These are phyloP conservation scores for Epinotia demarniana DNA, from an alignment of 2,888 invertebrate genomes.

Conservation along the genomic window DNA sequence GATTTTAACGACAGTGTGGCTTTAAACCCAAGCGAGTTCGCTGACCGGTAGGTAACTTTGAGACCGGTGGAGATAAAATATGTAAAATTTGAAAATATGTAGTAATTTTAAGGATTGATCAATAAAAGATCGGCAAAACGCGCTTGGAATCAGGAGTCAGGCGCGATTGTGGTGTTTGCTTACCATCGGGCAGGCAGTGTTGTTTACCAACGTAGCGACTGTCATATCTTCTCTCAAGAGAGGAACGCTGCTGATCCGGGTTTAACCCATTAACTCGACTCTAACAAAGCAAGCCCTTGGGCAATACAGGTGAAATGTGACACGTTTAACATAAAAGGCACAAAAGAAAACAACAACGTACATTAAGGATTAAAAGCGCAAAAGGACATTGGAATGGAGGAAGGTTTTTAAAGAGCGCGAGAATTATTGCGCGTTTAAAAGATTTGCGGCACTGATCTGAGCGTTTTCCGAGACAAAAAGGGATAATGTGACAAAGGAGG, in stretches of 20 bases:
- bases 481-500: conserved; percentile 34
- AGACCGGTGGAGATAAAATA: too few species aligned
- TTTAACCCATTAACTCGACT: conserved; percentile 1
- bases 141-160: background rate
- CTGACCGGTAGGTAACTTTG: too few species aligned
- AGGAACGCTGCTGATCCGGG: background rate
- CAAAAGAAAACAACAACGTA: conserved; percentile 6
- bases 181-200: background rate
- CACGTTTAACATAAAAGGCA: conserved; percentile 23
- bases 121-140: background rate
- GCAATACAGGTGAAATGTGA: conserved; percentile 13
- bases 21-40: too few species aligned
- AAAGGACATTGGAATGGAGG: conserved; percentile 42
- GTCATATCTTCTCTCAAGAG: background rate
- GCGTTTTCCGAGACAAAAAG: conserved; percentile 34
- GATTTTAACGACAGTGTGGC: background rate
- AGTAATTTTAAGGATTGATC: background rate
- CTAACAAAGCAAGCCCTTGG: conserved; percentile 20
- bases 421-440: conserved; percentile 38
- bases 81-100: too few species aligned
- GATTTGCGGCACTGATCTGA: conserved; percentile 33
- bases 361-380: conserved; percentile 31
- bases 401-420: conserved; percentile 37
- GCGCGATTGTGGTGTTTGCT: background rate
- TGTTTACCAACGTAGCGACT: background rate